Conservation (phyloP, 2,113 vertebrate species). For the Guaruba guarouba region DNA sequence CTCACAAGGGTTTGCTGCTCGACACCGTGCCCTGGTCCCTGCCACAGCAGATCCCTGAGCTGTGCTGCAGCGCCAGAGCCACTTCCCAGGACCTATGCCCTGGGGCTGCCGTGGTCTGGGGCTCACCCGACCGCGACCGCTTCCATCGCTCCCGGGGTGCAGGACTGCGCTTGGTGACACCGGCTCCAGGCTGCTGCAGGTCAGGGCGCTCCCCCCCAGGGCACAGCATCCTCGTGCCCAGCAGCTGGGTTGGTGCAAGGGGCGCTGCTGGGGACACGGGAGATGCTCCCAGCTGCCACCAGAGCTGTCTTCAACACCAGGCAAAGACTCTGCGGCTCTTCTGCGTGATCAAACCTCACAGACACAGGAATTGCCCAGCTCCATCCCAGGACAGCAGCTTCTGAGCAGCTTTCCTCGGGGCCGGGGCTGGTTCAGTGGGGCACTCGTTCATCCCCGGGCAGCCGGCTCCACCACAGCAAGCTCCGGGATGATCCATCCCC, state of each 20-base stretch:
- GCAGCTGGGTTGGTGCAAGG: rapidly evolving
- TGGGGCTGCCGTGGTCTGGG: too few relatives aligned
- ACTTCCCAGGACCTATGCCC: not conserved
- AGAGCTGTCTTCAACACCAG: not conserved
- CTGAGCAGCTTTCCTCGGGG: not conserved
- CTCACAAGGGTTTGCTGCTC: not conserved
- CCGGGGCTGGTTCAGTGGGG: not conserved
- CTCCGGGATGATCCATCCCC: rapidly evolving
- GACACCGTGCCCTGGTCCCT: rapidly evolving
- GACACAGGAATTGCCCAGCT: not conserved
- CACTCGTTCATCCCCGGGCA: rapidly evolving
- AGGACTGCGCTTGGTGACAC: rapidly evolving
- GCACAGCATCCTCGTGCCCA: rapidly evolving
- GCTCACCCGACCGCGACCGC: rapidly evolving
- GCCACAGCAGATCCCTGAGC: not conserved
- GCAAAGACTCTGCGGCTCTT: not conserved
- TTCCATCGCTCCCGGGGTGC: not conserved
- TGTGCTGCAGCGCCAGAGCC: not conserved
- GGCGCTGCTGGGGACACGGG: not conserved
- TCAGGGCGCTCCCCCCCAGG: not conserved
- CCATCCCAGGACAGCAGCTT: not conserved
- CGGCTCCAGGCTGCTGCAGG: not conserved
- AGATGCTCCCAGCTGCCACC: not conserved
- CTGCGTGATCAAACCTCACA: not conserved
- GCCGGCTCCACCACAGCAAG: not conserved